These are phyloP conservation scores for Pogona vitticeps DNA, from an alignment of 2,113 vertebrate species.

Conservation along the genomic window DNA sequence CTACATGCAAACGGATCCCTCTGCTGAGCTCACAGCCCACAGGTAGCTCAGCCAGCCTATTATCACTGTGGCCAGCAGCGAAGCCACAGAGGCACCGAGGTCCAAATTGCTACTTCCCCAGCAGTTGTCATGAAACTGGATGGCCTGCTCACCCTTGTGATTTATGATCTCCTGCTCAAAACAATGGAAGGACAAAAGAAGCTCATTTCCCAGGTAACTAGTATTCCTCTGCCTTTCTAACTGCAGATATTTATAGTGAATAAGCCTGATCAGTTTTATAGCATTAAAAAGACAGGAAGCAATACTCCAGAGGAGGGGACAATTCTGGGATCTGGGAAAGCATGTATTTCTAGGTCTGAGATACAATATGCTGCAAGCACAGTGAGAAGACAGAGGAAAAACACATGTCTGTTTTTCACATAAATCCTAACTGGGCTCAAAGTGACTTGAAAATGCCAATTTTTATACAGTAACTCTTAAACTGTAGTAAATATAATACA, in stretches of 20 bases:
- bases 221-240: slow-evolving; percentile 41
- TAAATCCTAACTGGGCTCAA: slow-evolving; percentile 38
- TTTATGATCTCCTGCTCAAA: slow-evolving; percentile 42
- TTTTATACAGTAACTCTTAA: background rate
- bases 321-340: slow-evolving; percentile 43
- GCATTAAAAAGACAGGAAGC: background rate
- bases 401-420: background rate
- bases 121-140: background rate
- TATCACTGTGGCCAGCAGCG: slow-evolving; percentile 15
- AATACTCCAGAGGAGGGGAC: background rate
- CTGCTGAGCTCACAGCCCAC: slow-evolving; percentile 33
- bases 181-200: slow-evolving; percentile 40
- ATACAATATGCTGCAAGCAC: slow-evolving; percentile 22
- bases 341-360: background rate
- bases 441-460: slow-evolving; percentile 25
- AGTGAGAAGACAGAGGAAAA: background rate
- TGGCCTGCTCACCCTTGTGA: slow-evolving; percentile 43
- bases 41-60: background rate
- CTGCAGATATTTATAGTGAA: slow-evolving; percentile 33
- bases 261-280: background rate
- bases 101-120: background rate
- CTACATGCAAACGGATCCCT: background rate
- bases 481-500: background rate
- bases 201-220: slow-evolving; percentile 63
- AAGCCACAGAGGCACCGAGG: background rate